phyloP scores from a whole-genome alignment of 23 tunicate genomes.

The Styela plicata region DNA sequence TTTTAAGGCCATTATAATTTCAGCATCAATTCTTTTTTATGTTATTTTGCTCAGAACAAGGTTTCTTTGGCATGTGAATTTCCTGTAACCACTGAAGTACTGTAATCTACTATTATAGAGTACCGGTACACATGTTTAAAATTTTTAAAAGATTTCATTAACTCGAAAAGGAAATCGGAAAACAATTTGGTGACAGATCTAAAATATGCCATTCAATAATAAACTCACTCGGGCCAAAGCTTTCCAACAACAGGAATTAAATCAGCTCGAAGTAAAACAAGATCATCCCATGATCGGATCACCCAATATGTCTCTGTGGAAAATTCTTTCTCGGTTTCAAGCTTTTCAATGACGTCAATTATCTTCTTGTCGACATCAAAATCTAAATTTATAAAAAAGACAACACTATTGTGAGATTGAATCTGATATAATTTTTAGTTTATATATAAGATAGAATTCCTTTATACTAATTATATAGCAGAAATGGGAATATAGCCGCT shows the following conservation, averaged over 20 bases:
- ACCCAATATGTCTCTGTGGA: background rate
- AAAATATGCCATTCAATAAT: background rate
- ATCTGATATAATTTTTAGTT: no score
- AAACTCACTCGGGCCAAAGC: background rate
- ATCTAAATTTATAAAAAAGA: background rate
- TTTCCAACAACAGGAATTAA: background rate
- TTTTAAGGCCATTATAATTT: no score
- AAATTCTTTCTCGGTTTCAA: background rate
- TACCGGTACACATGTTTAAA: background rate
- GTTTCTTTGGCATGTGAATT: no score
- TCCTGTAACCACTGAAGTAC: background rate
- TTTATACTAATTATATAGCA: no score
- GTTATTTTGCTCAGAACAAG: no score
- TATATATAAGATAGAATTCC: background rate
- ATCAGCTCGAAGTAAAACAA: background rate
- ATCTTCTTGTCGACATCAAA: background rate
- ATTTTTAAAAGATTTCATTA: background rate
- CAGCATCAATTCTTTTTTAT: no score
- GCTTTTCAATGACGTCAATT: background rate
- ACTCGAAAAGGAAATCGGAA: no score
- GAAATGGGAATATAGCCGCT: background rate
- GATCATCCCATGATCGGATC: background rate
- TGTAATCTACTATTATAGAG: background rate
- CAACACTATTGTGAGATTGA: no score
- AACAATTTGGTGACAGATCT: no score